Evolutionary conservation across 92 coral and sea anemone species (phyloP), one percentile per base, ranked within the genome.

Genomic region (Virgularia gustaviana): DNA sequence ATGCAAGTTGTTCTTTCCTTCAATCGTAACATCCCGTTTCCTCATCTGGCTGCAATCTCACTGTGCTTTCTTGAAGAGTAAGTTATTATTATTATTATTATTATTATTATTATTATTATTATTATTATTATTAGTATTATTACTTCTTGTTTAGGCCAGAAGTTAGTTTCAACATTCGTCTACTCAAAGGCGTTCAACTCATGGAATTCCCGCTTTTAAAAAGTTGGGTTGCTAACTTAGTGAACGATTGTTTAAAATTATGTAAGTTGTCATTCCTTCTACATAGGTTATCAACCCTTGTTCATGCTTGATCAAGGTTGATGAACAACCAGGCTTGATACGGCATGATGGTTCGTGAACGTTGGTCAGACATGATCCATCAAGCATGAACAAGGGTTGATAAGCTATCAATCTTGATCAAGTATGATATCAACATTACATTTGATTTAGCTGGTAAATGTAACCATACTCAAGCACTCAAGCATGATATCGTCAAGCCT

Each of bases 181-280:
- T 88, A 27, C 83, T 88, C 22, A 88, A 85, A 55, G 90, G 90
- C 6, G 95, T 88, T 1, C 95, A 88, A 34, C 79, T 88, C 1
- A 88, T 88, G 95, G 95, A 88, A 55, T 81, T 88, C 25, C 95
- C 95, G 16, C 88, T 88, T 3, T 73, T 88, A 2, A 81, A 89
- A 30, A 89, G 79, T 59, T 88, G 95, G 95, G 78, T 88, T 57
- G 83, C 81, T 20, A 87, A 85, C 49, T 77, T 83, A 70, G 90
- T 88, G 38, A 85, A 88, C 70, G 95, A 88, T 38, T 75, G 77
- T 49, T 87, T 88, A 2, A 88, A 88, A 79, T 67, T 85, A 22
- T 83, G 95, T 88, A 56, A 76, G 71, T 13, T 47, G 4, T 47
- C 22, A 19, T 16, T 47, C 23, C n/a, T n/a, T n/a, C n/a, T n/a